phyloP scores from a whole-genome alignment of 2,113 vertebrate genomes.

The Camarhynchus parvulus region DNA sequence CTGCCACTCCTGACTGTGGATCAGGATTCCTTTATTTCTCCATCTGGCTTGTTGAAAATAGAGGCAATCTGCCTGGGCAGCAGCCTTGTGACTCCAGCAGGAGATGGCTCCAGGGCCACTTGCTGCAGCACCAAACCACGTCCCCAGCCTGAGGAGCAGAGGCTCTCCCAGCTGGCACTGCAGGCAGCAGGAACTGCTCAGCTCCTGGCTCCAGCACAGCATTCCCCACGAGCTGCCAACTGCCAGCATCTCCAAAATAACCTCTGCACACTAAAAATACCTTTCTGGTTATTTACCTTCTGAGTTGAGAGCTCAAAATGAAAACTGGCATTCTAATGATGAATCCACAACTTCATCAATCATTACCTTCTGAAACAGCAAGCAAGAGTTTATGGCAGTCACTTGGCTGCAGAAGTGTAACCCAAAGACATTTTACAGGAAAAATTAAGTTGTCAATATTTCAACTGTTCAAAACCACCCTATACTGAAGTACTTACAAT shows the following conservation, averaged over 20 bases:
- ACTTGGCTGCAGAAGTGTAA: background rate
- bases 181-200: background rate
- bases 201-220: background rate
- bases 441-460: background rate
- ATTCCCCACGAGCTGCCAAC: background rate
- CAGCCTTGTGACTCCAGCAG: background rate
- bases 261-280: constrained; percentile 24
- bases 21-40: background rate
- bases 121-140: background rate
- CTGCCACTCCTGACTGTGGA: background rate
- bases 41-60: background rate
- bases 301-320: background rate
- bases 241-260: constrained; percentile 17
- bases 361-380: background rate
- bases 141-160: background rate
- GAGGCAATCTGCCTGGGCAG: background rate
- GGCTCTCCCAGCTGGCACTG: background rate
- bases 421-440: background rate
- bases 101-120: background rate
- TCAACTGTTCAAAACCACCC: background rate
- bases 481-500: background rate
- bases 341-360: background rate
- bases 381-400: background rate
- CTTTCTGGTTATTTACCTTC: background rate
- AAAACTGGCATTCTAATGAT: background rate